Conservation (phyloP, 2,797 vertebrate genomes). For the Cetoscarus ocellatus region DNA sequence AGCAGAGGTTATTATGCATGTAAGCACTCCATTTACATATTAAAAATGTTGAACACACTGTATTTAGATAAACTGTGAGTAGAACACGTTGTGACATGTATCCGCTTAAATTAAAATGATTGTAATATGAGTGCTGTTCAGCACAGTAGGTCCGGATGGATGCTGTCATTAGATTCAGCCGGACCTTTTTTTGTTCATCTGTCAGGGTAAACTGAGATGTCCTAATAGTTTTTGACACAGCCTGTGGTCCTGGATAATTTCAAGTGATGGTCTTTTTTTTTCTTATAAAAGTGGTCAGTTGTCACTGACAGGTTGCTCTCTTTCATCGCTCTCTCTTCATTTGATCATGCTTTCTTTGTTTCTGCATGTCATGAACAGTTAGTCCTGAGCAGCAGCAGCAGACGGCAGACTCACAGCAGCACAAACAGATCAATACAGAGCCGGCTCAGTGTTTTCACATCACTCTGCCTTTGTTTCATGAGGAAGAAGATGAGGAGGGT, state of each 20-base stretch:
- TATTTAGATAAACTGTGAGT: no score
- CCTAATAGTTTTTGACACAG: neutral
- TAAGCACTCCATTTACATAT: no score
- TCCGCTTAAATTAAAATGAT: no score
- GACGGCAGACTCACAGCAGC: constrained; percentile 38
- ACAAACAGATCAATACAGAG: constrained; percentile 59
- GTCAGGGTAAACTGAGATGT: neutral
- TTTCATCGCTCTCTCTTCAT: neutral
- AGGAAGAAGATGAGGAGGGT: constrained; percentile 31
- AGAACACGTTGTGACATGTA: no score
- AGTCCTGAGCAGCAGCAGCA: constrained; percentile 37
- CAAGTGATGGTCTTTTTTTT: neutral
- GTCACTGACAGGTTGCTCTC: constrained; percentile 9
- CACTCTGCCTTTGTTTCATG: constrained; percentile 6
- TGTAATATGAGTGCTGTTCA: no score
- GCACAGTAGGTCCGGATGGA: no score
- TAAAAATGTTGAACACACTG: no score
- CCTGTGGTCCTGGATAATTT: neutral
- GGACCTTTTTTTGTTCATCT: neutral
- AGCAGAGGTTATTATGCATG: no score
- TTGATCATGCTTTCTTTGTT: constrained; percentile 12
- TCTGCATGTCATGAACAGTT: constrained; percentile 6
- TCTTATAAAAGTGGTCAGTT: constrained; percentile 29
- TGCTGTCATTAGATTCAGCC: neutral
- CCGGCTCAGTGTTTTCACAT: constrained; percentile 23